Evolutionary conservation across 92 coral and sea anemone genomes (phyloP).

Genomic region (Palythoa heliodiscus): DNA sequence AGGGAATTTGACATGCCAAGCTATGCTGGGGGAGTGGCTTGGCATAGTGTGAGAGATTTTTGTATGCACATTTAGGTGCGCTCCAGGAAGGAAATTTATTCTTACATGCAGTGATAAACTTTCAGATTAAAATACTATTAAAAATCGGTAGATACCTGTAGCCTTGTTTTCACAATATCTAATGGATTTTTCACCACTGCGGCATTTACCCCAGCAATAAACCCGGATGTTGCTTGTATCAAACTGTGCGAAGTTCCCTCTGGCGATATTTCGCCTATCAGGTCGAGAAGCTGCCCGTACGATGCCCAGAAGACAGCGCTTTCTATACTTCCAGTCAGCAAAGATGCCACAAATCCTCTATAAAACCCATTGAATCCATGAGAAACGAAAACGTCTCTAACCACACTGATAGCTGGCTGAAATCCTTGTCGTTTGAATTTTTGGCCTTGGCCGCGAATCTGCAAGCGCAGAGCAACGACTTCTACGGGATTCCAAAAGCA

Average conservation of each 20-base stretch:
- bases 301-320: slow-evolving; percentile 98
- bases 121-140: too few species aligned
- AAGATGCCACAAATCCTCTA: slow-evolving; percentile 83
- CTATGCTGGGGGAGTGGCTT: too few species aligned
- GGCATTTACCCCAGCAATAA: slow-evolving; percentile 70
- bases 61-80: too few species aligned
- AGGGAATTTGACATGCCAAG: too few species aligned
- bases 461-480: slow-evolving; percentile 75
- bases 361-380: slow-evolving; percentile 82
- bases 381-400: slow-evolving; percentile 63
- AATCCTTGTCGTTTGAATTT: slow-evolving; percentile 57
- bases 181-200: slow-evolving; percentile 77
- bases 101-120: too few species aligned
- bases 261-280: slow-evolving; percentile 68
- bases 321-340: slow-evolving; percentile 73
- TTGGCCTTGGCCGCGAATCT: slow-evolving; percentile 53
- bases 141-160: slow-evolving; percentile 60
- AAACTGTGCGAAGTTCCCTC: slow-evolving; percentile 72
- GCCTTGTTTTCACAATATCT: slow-evolving; percentile 78
- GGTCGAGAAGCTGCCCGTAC: slow-evolving; percentile 69
- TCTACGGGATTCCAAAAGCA: slow-evolving; percentile 79
- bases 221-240: slow-evolving; percentile 70
- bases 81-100: too few species aligned
- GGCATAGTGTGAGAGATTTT: too few species aligned
- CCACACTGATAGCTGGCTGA: slow-evolving; percentile 61